Conservation (phyloP, 1,140 invertebrate genomes). For the Phenacoccus solenopsis region DNA sequence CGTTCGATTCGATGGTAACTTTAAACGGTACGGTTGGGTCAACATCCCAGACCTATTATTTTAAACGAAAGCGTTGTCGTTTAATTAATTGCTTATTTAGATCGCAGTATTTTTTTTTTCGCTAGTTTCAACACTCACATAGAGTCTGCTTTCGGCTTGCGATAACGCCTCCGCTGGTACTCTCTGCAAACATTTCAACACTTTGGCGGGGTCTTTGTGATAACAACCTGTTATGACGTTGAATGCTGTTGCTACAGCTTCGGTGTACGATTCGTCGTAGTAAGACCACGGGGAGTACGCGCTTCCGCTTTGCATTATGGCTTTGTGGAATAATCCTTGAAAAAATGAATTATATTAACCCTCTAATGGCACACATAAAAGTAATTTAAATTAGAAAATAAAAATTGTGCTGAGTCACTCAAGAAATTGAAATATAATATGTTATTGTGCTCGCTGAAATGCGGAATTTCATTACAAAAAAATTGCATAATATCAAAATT, state of each 20-base stretch:
- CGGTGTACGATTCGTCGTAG: constrained; percentile 25
- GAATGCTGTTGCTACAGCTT: background rate
- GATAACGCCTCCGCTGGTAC: constrained; percentile 33
- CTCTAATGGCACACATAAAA: too few species aligned
- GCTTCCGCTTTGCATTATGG: constrained; percentile 43
- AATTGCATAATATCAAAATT: too few species aligned
- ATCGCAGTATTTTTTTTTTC: background rate
- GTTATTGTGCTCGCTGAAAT: too few species aligned
- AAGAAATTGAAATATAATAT: too few species aligned
- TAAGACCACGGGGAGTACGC: constrained; percentile 50
- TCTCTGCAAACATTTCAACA: constrained; percentile 42
- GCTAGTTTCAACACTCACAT: constrained; percentile 20
- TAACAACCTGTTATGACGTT: constrained; percentile 15
- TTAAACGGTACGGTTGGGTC: background rate
- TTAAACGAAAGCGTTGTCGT: background rate
- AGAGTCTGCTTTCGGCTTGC: constrained; percentile 24
- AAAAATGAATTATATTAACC: too few species aligned
- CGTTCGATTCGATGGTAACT: background rate
- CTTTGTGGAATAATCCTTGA: constrained; percentile 33
- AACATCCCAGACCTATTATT: background rate
- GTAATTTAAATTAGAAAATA: constrained; percentile 37
- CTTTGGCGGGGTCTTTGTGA: constrained; percentile 32
- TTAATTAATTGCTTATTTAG: background rate
- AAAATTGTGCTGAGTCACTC: constrained; percentile 42
- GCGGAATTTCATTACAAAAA: too few species aligned